Percentiles rank a stretch among this genome's conserved stretches.
These are phyloP conservation scores for Chlorodrepanis virens DNA, from an alignment of 2,113 vertebrate genomes.

Conservation along the genomic window DNA sequence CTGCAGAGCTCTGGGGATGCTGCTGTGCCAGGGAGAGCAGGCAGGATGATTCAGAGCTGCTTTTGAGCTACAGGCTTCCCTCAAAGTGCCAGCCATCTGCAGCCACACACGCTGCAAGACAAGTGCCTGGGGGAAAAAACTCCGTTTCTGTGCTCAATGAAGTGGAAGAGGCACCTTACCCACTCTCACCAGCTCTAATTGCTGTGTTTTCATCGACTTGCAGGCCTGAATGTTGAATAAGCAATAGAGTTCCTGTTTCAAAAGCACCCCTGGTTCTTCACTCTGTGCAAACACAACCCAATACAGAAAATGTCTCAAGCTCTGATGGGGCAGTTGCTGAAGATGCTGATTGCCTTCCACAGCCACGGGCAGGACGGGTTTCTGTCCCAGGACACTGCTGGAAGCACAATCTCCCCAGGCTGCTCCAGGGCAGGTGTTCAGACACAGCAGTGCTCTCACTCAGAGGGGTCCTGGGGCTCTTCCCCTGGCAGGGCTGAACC, in stretches of 20 bases:
- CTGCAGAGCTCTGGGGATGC: background rate
- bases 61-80: slow-evolving; percentile 15
- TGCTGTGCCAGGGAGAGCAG: background rate
- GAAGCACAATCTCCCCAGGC: background rate
- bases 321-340: background rate
- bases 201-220: background rate
- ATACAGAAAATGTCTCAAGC: background rate
- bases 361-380: accelerated
- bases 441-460: background rate
- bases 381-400: background rate
- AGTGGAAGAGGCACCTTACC: slow-evolving; percentile 35
- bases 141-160: slow-evolving; percentile 10
- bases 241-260: background rate
- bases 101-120: slow-evolving; percentile 10
- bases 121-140: background rate
- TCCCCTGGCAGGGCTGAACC: background rate
- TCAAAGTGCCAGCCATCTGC: slow-evolving; percentile 24
- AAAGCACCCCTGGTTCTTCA: background rate
- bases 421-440: background rate
- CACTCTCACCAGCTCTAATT: background rate
- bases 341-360: background rate
- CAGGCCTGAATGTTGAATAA: slow-evolving; percentile 10
- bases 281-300: background rate
- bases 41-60: slow-evolving; percentile 32
- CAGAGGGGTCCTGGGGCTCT: background rate